Evolutionary conservation across 2,797 vertebrate genomes (phyloP).

Genomic region (Rhabdomys pumilio): DNA sequence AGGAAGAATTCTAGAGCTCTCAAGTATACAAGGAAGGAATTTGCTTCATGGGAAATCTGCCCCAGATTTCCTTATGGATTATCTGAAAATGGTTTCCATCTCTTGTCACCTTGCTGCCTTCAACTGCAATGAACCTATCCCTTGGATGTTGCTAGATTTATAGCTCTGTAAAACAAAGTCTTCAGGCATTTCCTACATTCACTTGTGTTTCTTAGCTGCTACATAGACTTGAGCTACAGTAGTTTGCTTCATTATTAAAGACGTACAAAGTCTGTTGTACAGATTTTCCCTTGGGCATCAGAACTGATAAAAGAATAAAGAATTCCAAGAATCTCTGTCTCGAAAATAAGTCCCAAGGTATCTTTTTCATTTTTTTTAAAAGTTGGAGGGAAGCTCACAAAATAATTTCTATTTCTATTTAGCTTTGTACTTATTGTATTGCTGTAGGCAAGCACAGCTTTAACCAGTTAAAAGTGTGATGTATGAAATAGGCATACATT

Average conservation of each 20-base stretch:
- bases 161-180: conserved; percentile 83
- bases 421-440: conserved; percentile 65
- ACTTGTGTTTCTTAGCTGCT: conserved; percentile 79
- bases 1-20: conserved; percentile 30
- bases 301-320: conserved; percentile 85
- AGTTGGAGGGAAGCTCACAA: conserved; percentile 70
- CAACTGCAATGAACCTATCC: conserved; percentile 71
- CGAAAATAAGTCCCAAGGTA: conserved; percentile 83
- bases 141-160: conserved; percentile 82
- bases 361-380: conserved; percentile 69
- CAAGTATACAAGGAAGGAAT: conserved; percentile 45
- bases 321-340: conserved; percentile 81
- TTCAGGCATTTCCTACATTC: conserved; percentile 82
- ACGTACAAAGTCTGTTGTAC: conserved; percentile 81
- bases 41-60: conserved; percentile 62
- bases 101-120: conserved; percentile 70
- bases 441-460: conserved; percentile 42
- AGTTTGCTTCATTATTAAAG: conserved; percentile 87
- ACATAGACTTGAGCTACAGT: conserved; percentile 75
- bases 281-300: conserved; percentile 81
- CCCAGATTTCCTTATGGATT: conserved; percentile 61
- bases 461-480: conserved; percentile 67
- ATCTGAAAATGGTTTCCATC: conserved; percentile 71
- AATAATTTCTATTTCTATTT: conserved; percentile 82
- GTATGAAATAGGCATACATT: conserved; percentile 29